These are phyloP conservation scores for Semicossyphus pulcher DNA, from an alignment of 2,113 vertebrate species.

Conservation along the genomic window DNA sequence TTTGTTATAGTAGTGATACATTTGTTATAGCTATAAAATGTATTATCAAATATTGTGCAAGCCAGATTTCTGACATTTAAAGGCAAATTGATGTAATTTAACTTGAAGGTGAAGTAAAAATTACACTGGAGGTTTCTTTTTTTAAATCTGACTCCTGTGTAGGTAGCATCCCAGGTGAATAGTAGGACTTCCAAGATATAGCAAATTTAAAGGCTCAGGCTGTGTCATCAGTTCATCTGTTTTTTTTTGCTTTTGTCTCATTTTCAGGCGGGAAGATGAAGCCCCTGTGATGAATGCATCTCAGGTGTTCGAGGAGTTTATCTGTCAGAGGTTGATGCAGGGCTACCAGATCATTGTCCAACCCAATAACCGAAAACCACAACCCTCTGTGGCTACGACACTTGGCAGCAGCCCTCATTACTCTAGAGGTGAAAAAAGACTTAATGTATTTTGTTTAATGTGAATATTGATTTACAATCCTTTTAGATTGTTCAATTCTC, in stretches of 20 bases:
- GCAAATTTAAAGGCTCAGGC: too few relatives aligned
- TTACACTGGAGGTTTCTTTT: too few relatives aligned
- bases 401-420: conserved; percentile 97
- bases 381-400: conserved; percentile 81
- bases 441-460: background rate
- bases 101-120: too few relatives aligned
- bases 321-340: conserved; percentile 98
- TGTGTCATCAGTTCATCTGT: background rate
- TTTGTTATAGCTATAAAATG: too few relatives aligned
- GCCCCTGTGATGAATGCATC: conserved; percentile 91
- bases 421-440: conserved; percentile 85
- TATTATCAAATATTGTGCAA: too few relatives aligned
- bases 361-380: conserved; percentile 86
- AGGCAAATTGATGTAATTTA: too few relatives aligned
- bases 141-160: too few relatives aligned
- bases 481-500: background rate
- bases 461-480: too few relatives aligned
- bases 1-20: too few relatives aligned
- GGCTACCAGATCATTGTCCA: conserved; percentile 98
- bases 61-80: too few relatives aligned
- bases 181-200: too few relatives aligned
- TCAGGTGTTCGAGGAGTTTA: conserved; percentile 98
- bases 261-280: conserved; percentile 93
- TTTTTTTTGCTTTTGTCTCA: background rate
- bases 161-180: too few relatives aligned